phyloP scores from a whole-genome alignment of 2,888 invertebrate species.

The Agrochola lychnidis region DNA sequence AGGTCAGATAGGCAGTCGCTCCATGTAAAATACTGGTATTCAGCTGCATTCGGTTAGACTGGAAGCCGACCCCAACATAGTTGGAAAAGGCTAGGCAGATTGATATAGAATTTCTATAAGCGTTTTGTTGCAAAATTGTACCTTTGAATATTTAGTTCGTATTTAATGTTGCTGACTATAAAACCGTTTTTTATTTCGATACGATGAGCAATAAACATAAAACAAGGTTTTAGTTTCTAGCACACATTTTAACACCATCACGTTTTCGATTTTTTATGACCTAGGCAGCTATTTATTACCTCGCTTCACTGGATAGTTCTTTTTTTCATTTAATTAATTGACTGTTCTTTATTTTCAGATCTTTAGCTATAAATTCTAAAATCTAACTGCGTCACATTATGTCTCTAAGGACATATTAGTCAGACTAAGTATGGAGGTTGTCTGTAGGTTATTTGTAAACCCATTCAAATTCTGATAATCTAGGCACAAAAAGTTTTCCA shows the following conservation, averaged over 20 bases:
- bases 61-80: too few species aligned
- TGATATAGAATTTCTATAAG: not conserved
- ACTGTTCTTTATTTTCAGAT: conserved; percentile 8
- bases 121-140: not conserved
- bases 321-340: not conserved
- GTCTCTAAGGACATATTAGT: not conserved
- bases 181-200: conserved; percentile 17
- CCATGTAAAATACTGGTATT: not conserved
- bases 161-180: not conserved
- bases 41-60: not conserved
- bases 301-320: not conserved
- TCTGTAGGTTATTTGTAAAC: conserved; percentile 63
- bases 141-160: conserved; percentile 9
- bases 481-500: conserved; percentile 52
- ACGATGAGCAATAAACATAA: conserved; percentile 23
- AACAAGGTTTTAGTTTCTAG: conserved; percentile 35
- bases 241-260: conserved; percentile 15
- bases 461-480: conserved; percentile 38
- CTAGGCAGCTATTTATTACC: conserved; percentile 23
- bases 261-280: conserved; percentile 31
- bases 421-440: conserved; percentile 32
- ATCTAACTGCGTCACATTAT: not conserved
- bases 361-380: not conserved
- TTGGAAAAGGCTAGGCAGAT: not conserved
- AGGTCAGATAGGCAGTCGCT: too few species aligned